Conservation (phyloP, 1,140 invertebrate species). For the Trachelipus rathkii region DNA sequence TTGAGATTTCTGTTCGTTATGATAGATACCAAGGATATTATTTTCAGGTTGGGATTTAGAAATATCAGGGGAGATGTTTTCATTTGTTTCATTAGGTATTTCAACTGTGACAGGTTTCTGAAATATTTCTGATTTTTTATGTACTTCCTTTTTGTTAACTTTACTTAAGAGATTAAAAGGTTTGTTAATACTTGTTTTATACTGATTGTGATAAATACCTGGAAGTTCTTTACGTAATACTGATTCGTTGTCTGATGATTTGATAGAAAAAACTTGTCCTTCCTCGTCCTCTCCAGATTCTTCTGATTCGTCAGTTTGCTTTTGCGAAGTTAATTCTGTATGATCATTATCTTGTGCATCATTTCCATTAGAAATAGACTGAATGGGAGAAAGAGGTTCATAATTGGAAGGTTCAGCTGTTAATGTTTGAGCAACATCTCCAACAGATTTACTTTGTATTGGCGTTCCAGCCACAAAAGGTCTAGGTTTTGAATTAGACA, state of each 20-base stretch:
- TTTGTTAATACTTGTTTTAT: constrained; percentile 17
- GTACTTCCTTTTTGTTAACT: constrained; percentile 31
- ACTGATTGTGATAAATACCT: constrained; percentile 30
- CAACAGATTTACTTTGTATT: neutral
- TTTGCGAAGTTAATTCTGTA: too few species aligned
- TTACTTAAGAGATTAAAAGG: constrained; percentile 27
- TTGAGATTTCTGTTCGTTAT: constrained; percentile 24
- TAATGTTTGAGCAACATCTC: neutral
- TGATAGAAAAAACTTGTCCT: constrained; percentile 40
- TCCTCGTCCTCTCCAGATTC: constrained; percentile 39
- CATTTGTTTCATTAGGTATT: too few species aligned
- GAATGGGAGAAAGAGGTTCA: too few species aligned
- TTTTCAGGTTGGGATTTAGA: too few species aligned
- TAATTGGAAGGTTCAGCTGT: too few species aligned
- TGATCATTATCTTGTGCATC: too few species aligned
- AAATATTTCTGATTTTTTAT: constrained; percentile 12
- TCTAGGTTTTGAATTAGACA: neutral
- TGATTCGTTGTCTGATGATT: constrained; percentile 21
- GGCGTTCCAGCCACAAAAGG: neutral
- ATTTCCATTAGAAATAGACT: too few species aligned
- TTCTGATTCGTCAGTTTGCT: constrained; percentile 28
- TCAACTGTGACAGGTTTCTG: too few species aligned
- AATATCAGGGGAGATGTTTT: too few species aligned
- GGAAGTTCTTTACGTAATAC: constrained; percentile 26
- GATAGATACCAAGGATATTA: constrained; percentile 14